phyloP scores from a whole-genome alignment of 2,888 invertebrate genomes.

The Drosophila mimetica region DNA sequence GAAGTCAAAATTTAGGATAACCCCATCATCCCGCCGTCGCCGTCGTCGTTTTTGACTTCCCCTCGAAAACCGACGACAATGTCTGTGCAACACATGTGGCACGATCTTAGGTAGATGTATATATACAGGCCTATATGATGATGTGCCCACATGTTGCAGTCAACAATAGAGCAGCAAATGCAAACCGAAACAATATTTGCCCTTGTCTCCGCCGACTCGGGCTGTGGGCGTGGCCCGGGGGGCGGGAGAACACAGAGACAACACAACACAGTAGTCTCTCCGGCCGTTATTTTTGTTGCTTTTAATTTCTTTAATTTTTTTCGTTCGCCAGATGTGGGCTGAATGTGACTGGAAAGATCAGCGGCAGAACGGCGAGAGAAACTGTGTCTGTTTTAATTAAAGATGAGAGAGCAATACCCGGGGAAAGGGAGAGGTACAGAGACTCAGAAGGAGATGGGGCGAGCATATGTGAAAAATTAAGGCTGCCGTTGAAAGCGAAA shows the following conservation, averaged over 20 bases:
- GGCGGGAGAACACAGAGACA: slow-evolving; percentile 30
- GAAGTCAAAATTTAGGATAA: slow-evolving; percentile 26
- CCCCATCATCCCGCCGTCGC: slow-evolving; percentile 20
- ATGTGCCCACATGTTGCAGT: slow-evolving; percentile 51
- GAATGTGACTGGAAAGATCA: slow-evolving; percentile 71
- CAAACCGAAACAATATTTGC: slow-evolving; percentile 76
- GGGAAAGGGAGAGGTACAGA: background rate
- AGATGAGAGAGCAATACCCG: slow-evolving; percentile 37
- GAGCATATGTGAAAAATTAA: slow-evolving; percentile 77
- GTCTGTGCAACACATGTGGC: slow-evolving; percentile 75
- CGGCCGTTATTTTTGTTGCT: slow-evolving; percentile 48
- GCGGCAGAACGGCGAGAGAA: slow-evolving; percentile 50
- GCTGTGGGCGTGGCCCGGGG: slow-evolving; percentile 40
- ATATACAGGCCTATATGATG: slow-evolving; percentile 22
- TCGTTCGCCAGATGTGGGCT: slow-evolving; percentile 53
- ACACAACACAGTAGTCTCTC: slow-evolving; percentile 20
- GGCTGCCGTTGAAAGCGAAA: slow-evolving; percentile 64
- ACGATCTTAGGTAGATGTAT: slow-evolving; percentile 48
- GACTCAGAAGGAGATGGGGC: slow-evolving; percentile 35
- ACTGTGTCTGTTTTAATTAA: slow-evolving; percentile 77
- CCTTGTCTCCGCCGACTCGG: slow-evolving; percentile 66
- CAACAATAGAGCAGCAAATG: slow-evolving; percentile 63
- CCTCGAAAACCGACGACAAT: slow-evolving; percentile 34
- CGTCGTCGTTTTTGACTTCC: slow-evolving; percentile 23
- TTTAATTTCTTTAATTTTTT: slow-evolving; percentile 76